Percentiles rank a stretch among this genome's conserved stretches.
Evolutionary conservation across 2,797 vertebrate species (phyloP).

Genomic region (Leptodactylus fallax): DNA sequence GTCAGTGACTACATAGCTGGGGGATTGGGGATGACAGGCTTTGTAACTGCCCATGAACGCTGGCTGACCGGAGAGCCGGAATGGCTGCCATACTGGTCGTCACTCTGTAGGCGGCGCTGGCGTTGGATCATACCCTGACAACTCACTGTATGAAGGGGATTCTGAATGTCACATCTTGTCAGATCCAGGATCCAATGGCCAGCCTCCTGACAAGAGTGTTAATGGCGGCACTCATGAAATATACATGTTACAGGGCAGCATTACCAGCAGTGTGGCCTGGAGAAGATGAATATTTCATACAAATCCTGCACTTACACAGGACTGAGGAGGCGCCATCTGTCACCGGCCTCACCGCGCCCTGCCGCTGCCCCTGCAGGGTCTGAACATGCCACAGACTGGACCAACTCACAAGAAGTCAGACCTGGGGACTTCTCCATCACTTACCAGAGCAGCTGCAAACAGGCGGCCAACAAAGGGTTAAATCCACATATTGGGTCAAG

Average conservation of each 20-base stretch:
- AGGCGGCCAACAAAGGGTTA: too few relatives aligned
- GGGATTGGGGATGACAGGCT: too few relatives aligned
- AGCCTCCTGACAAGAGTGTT: background rate
- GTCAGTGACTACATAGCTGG: too few relatives aligned
- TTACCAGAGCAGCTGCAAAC: background rate
- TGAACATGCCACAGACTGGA: slow-evolving; percentile 10
- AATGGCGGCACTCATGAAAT: slow-evolving; percentile 13
- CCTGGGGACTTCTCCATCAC: background rate
- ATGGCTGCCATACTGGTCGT: background rate
- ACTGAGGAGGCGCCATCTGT: background rate
- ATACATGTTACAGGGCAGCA: background rate
- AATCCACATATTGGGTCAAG: too few relatives aligned
- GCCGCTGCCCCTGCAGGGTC: background rate
- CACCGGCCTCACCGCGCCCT: too few relatives aligned
- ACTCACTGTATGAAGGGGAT: background rate
- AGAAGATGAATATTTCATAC: slow-evolving; percentile 9
- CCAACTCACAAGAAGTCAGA: background rate
- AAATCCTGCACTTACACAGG: background rate
- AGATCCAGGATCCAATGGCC: too few relatives aligned
- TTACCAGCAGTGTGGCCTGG: background rate
- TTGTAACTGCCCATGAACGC: background rate
- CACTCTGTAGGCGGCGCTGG: background rate
- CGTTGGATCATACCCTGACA: background rate
- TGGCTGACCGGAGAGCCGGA: background rate
- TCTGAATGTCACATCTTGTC: background rate